Evolutionary conservation across 2,113 vertebrate species (phyloP), one percentile per base, ranked within the genome.

Genomic region (Laticauda colubrina): DNA sequence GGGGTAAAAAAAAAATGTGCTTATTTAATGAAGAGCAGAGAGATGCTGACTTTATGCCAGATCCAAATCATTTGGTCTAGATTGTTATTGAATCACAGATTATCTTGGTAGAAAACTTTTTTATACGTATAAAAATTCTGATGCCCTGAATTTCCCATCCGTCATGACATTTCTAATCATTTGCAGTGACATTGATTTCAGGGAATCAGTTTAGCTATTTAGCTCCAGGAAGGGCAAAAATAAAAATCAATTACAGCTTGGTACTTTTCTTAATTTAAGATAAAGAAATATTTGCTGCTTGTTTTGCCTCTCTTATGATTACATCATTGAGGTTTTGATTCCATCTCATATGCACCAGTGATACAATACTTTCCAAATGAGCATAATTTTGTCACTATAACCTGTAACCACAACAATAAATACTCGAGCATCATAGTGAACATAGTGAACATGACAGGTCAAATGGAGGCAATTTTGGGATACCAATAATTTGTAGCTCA

Each of bases 81-180:
- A 39, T 81, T 21, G 18, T 39, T 39, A 81, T 9, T 81, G 69
- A 81, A 39, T 39, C 34, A 81, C 15, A 81, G 34, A 81, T 81
- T 39, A 81, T 81, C 69, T 39, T 7, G 15, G 69, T 81, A 81
- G 69, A 81, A 81, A 81, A 39, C 34, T 39, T 6, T 6, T 81
- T 39, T 81, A 81, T 81, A 81, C 34, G 0, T 81, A 21, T 81
- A 39, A 20, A 39, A 81, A 81, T 81, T 81, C 15, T 81, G 34
- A 81, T 91, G 94, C 6, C 20, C 39, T 92, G 51, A 92, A 91
- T 95, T 95, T 94, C 53, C 26, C 43, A 75, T 90, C 51, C 48
- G 3, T 75, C 29, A 53, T 9, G 29, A 34, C 26, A 34, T 90
- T 75, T 90, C 53, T 90, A 53, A 43, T 75, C 18, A 81, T 53